These are phyloP conservation scores for Drepana arcuata DNA, from an alignment of 1,140 invertebrate genomes.

Conservation along the genomic window DNA sequence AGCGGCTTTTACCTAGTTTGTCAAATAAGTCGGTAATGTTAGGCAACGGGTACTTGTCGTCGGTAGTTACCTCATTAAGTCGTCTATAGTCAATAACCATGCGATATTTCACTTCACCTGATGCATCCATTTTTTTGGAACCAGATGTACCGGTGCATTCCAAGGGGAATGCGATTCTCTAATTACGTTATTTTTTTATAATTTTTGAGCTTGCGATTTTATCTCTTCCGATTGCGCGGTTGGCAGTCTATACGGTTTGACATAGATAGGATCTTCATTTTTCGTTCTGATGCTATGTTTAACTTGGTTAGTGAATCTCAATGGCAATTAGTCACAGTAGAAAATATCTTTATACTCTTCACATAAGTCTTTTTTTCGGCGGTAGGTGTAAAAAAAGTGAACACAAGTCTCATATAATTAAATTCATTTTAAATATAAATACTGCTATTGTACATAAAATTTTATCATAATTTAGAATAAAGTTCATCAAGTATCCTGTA, in stretches of 20 bases:
- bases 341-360: conserved; percentile 25
- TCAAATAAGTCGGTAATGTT: conserved; percentile 10
- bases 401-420: no score
- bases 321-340: conserved; percentile 18
- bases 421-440: no score
- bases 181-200: conserved; percentile 3
- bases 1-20: conserved; percentile 13
- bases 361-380: conserved; percentile 12
- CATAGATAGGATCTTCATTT: conserved; percentile 7
- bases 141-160: neutral
- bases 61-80: conserved; percentile 12
- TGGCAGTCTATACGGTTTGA: conserved; percentile 3
- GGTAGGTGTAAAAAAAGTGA: no score
- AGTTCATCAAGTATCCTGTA: no score
- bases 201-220: conserved; percentile 1
- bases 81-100: conserved; percentile 3
- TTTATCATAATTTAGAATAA: no score
- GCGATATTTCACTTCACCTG: conserved; percentile 9
- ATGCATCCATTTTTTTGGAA: conserved; percentile 13
- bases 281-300: conserved; percentile 5
- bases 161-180: conserved; percentile 2
- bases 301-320: conserved; percentile 14
- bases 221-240: neutral
- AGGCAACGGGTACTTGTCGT: conserved; percentile 12
- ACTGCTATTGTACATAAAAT: no score